phyloP scores from a whole-genome alignment of 2,797 vertebrate species.

The Spondyliosoma cantharus region DNA sequence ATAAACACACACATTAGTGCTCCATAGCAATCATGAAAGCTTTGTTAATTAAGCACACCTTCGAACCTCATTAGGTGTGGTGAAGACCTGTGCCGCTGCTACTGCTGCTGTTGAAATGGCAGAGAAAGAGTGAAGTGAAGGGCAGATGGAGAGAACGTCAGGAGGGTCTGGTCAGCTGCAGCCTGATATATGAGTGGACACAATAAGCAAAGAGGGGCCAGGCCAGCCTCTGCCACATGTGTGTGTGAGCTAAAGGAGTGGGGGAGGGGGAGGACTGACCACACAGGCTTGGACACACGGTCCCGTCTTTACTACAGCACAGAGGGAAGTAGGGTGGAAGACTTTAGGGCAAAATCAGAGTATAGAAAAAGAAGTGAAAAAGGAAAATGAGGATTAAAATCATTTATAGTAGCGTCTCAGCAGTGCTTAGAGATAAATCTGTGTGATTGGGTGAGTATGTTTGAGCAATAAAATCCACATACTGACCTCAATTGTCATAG shows the following conservation, averaged over 20 bases:
- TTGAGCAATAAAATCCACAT: neutral
- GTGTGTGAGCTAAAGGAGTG: slow-evolving; percentile 65
- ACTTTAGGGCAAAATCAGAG: slow-evolving; percentile 6
- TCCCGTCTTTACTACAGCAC: slow-evolving; percentile 58
- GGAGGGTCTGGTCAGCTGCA: slow-evolving; percentile 81
- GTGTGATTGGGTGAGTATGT: neutral
- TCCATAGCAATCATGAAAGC: slow-evolving; percentile 53
- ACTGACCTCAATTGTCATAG: neutral
- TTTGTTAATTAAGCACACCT: slow-evolving; percentile 65
- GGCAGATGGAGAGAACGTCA: slow-evolving; percentile 77
- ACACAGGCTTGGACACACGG: slow-evolving; percentile 77
- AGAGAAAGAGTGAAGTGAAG: slow-evolving; percentile 66
- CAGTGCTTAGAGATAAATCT: neutral
- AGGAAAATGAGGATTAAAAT: neutral
- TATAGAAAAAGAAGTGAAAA: slow-evolving; percentile 11
- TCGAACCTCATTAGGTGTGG: slow-evolving; percentile 63
- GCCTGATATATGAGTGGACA: slow-evolving; percentile 88
- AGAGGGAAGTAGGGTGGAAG: slow-evolving; percentile 26
- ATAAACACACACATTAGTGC: slow-evolving; percentile 61
- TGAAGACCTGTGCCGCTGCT: slow-evolving; percentile 21
- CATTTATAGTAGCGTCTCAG: neutral
- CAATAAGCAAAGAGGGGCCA: slow-evolving; percentile 79
- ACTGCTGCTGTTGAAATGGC: slow-evolving; percentile 26
- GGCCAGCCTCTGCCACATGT: slow-evolving; percentile 75
- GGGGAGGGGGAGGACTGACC: slow-evolving; percentile 78